A percentile compares a stretch with the other conserved stretches of the same genome.
Conservation (phyloP, 1,140 invertebrate genomes). For the Microvelia longipes region DNA sequence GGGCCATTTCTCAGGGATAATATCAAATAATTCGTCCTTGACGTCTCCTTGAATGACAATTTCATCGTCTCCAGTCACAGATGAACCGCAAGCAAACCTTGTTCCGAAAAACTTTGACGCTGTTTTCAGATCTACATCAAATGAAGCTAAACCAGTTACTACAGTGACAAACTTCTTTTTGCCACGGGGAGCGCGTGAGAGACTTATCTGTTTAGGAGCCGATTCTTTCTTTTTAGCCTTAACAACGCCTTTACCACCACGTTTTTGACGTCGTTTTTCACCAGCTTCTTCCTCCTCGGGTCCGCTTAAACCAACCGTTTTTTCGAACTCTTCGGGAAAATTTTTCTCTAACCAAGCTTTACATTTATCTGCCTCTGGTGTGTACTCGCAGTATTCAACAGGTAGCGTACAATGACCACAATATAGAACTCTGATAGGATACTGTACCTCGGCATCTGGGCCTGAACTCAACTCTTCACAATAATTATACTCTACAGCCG, state of each 20-base stretch:
- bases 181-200: constrained; percentile 83
- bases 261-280: constrained; percentile 78
- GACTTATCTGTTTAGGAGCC: constrained; percentile 51
- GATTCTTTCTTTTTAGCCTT: constrained; percentile 48
- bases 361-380: constrained; percentile 93
- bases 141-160: constrained; percentile 70
- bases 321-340: constrained; percentile 83
- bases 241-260: constrained; percentile 62
- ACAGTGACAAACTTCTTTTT: constrained; percentile 98
- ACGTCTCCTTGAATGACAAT: constrained; percentile 98
- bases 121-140: constrained; percentile 94
- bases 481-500: no score
- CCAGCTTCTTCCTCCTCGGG: constrained; percentile 38
- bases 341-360: constrained; percentile 91
- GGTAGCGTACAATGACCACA: constrained; percentile 91
- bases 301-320: constrained; percentile 33
- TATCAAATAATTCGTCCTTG: constrained; percentile 92
- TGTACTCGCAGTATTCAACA: constrained; percentile 96
- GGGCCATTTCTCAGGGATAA: constrained; percentile 95
- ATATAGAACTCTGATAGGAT: constrained; percentile 83
- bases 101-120: constrained; percentile 96
- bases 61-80: constrained; percentile 96
- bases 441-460: constrained; percentile 40
- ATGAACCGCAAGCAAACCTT: constrained; percentile 96
- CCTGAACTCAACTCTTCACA: constrained; percentile 22